Conservation (phyloP, 2,113 vertebrate genomes). For the rabbit (Oryctolagus cuniculus) region DNA sequence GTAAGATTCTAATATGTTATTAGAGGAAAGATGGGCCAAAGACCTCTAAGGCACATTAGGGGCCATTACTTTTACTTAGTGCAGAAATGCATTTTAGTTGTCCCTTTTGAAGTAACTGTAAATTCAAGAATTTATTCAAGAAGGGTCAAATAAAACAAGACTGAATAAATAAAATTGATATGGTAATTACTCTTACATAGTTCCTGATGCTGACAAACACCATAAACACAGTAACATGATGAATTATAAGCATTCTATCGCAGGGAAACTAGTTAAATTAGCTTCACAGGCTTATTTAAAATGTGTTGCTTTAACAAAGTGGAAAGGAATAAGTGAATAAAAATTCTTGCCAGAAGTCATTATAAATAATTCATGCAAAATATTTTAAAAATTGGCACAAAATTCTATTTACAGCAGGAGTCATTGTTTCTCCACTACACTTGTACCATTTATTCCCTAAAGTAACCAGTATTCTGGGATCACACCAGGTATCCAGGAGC, state of each 20-base stretch:
- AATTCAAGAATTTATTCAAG: neutral
- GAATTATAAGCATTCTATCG: slow-evolving; percentile 70
- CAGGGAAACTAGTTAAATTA: slow-evolving; percentile 31
- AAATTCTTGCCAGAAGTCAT: slow-evolving; percentile 75
- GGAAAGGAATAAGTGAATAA: slow-evolving; percentile 66
- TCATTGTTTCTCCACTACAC: neutral
- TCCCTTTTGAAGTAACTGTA: neutral
- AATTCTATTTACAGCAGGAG: slow-evolving; percentile 60
- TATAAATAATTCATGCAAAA: slow-evolving; percentile 79
- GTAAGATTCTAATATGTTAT: neutral
- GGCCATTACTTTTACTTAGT: slow-evolving; percentile 22
- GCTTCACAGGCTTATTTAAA: slow-evolving; percentile 59
- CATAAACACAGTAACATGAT: slow-evolving; percentile 40
- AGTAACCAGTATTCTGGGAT: neutral
- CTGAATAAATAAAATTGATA: slow-evolving; percentile 72
- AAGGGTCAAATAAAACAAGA: slow-evolving; percentile 44
- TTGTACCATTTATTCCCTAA: neutral
- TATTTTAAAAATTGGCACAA: slow-evolving; percentile 66
- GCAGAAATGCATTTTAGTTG: slow-evolving; percentile 10
- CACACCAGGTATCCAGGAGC: neutral
- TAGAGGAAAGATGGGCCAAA: neutral
- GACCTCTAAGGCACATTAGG: neutral
- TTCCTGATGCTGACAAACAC: slow-evolving; percentile 43
- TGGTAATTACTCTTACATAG: slow-evolving; percentile 62
- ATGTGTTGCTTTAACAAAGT: slow-evolving; percentile 74